phyloP scores from a whole-genome alignment of 2,888 invertebrate species.

The Melanchra persicariae region DNA sequence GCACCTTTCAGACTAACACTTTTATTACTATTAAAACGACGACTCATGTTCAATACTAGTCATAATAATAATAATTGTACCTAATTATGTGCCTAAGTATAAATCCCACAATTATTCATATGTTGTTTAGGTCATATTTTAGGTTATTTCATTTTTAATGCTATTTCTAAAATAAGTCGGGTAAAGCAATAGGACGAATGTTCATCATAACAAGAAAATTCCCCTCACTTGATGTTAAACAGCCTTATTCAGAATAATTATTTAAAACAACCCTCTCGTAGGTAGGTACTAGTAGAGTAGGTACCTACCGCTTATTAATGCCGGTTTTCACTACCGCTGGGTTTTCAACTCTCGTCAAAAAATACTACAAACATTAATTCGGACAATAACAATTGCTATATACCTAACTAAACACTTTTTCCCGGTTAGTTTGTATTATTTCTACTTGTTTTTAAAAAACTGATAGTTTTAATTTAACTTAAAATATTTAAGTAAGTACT shows the following conservation, averaged over 20 bases:
- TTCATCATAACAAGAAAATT: neutral
- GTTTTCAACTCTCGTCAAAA: neutral
- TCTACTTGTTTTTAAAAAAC: too few species aligned
- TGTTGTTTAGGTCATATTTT: neutral
- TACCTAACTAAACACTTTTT: too few species aligned
- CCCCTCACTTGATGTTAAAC: neutral
- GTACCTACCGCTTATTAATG: neutral
- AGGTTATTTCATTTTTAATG: conserved; percentile 2
- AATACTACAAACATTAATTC: too few species aligned
- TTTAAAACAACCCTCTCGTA: too few species aligned
- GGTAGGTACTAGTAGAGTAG: too few species aligned
- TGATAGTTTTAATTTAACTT: too few species aligned
- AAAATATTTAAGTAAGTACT: too few species aligned
- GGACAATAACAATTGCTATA: too few species aligned
- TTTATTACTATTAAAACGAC: neutral
- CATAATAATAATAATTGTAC: neutral
- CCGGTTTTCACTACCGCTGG: too few species aligned
- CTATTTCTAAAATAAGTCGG: conserved; percentile 1
- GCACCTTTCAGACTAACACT: neutral
- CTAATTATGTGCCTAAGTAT: neutral
- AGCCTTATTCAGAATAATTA: neutral
- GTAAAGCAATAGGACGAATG: neutral
- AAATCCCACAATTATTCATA: conserved; percentile 5
- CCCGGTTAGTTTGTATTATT: too few species aligned
- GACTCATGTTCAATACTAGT: neutral